A percentile compares a stretch with the other conserved stretches of the same genome.
These are phyloP conservation scores for Etheostoma spectabile DNA, from an alignment of 2,113 vertebrate genomes.

Conservation along the genomic window DNA sequence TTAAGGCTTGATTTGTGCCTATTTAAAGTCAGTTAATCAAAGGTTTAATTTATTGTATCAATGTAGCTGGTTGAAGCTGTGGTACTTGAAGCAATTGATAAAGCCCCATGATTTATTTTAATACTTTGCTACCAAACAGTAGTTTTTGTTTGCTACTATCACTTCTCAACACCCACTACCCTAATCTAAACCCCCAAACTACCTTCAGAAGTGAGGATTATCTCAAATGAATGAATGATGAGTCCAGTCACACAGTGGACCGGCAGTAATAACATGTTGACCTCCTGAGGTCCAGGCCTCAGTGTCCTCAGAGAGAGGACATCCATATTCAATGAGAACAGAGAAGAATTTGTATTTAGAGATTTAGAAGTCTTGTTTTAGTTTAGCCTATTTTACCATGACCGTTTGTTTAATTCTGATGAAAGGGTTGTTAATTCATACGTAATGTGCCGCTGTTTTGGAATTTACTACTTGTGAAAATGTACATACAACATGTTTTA, in stretches of 20 bases:
- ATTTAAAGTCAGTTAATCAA: neutral
- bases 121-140: neutral
- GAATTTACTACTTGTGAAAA: neutral
- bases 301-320: neutral
- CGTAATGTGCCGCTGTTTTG: neutral
- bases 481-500: neutral
- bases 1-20: neutral
- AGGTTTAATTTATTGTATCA: neutral
- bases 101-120: neutral
- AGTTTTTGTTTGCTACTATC: neutral
- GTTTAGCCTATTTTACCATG: neutral
- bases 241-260: slow-evolving; percentile 3
- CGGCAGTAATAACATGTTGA: neutral
- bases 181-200: neutral
- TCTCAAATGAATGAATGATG: too few relatives aligned
- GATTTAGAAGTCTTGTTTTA: neutral
- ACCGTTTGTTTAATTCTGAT: neutral
- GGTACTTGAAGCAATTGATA: neutral
- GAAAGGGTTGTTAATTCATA: neutral
- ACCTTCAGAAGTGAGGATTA: neutral
- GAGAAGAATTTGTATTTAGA: neutral
- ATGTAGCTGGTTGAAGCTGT: too few relatives aligned
- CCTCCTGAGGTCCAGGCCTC: neutral
- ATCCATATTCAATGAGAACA: slow-evolving; percentile 10
- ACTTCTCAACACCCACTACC: neutral